phyloP scores from a whole-genome alignment of 2,888 invertebrate genomes.

The Dynastes hyllus region DNA sequence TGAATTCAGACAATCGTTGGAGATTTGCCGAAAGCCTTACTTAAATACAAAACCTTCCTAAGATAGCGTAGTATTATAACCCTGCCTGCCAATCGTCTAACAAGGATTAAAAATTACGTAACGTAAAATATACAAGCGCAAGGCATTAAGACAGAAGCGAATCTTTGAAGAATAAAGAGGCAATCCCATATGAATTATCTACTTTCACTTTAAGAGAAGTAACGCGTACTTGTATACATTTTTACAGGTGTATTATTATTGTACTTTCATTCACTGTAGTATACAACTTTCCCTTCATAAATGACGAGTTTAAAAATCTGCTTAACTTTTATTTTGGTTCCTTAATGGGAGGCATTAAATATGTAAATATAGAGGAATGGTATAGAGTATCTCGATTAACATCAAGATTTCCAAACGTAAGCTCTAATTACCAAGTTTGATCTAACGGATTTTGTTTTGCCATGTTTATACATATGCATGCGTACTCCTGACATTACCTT shows the following conservation, averaged over 20 bases:
- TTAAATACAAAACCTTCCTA: too few species aligned
- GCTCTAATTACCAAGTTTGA: background rate
- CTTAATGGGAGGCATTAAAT: background rate
- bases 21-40: too few species aligned
- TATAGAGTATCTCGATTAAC: background rate
- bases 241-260: slow-evolving; percentile 16
- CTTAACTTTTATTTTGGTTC: background rate
- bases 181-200: background rate
- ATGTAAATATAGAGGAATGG: background rate
- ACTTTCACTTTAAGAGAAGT: slow-evolving; percentile 15
- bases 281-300: slow-evolving; percentile 12
- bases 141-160: too few species aligned
- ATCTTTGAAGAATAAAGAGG: too few species aligned
- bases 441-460: background rate
- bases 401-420: background rate
- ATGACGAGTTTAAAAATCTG: background rate
- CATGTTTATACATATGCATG: background rate
- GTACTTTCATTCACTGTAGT: slow-evolving; percentile 2
- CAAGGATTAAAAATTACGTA: too few species aligned
- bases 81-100: too few species aligned
- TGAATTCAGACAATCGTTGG: too few species aligned
- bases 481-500: background rate
- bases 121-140: too few species aligned
- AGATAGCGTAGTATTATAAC: too few species aligned
- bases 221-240: background rate